Conservation (phyloP, 2,113 vertebrate species). For the Motacilla tschutschensis region DNA sequence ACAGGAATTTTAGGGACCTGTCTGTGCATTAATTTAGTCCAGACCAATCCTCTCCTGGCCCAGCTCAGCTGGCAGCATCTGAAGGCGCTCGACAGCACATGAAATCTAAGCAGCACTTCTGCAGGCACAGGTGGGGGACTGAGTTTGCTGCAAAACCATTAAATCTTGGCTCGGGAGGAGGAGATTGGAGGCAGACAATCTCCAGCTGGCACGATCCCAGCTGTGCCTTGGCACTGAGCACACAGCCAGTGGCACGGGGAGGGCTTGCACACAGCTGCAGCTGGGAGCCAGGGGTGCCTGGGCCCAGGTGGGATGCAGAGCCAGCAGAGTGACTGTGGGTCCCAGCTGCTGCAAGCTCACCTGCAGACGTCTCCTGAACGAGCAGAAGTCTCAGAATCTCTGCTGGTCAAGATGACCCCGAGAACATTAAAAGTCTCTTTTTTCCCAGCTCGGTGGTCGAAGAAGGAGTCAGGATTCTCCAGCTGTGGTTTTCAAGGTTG, state of each 20-base stretch:
- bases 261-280: background rate
- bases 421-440: no score
- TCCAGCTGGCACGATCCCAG: background rate
- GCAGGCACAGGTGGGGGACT: background rate
- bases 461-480: no score
- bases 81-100: background rate
- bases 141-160: background rate
- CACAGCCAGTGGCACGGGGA: accelerated
- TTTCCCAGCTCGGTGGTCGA: no score
- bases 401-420: no score
- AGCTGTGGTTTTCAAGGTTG: no score
- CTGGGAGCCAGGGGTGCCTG: background rate
- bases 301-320: background rate
- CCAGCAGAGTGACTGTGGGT: accelerated
- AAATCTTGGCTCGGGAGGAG: background rate
- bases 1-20: background rate
- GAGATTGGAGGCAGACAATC: background rate
- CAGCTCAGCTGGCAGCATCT: background rate
- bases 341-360: background rate
- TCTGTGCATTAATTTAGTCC: background rate
- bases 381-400: background rate
- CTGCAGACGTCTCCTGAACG: background rate
- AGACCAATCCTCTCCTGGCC: background rate
- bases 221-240: background rate
- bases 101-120: background rate